phyloP scores from a whole-genome alignment of 2,113 vertebrate species.

The Thalassoma bifasciatum region DNA sequence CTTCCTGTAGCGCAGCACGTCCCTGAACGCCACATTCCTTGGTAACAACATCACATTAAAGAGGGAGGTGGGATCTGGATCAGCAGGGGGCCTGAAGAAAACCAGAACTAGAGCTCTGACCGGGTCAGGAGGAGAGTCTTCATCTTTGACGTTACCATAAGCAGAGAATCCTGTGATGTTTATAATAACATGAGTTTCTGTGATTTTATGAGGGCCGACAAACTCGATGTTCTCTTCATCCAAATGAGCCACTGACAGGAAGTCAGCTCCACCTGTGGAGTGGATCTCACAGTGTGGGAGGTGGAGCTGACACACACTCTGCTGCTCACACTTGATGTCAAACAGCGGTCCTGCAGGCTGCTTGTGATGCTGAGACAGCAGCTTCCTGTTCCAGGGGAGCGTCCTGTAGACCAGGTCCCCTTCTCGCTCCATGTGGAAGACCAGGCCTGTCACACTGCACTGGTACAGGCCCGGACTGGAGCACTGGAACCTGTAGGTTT shows the following conservation, averaged over 20 bases:
- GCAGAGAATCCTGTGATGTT: conserved; percentile 15
- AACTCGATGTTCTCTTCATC: conserved; percentile 14
- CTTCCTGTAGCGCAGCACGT: conserved; percentile 28
- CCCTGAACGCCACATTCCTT: not conserved
- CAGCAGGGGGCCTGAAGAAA: conserved; percentile 20
- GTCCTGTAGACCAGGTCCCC: conserved; percentile 32
- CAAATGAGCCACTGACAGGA: conserved; percentile 34
- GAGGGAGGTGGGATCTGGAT: not conserved
- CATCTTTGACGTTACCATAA: conserved; percentile 12
- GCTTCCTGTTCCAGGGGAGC: conserved; percentile 27
- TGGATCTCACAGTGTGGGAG: conserved; percentile 50
- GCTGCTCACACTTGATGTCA: conserved; percentile 35
- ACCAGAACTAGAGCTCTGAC: conserved; percentile 37
- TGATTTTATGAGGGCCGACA: not conserved
- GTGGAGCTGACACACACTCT: conserved; percentile 32
- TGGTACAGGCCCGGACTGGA: conserved; percentile 30
- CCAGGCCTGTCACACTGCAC: conserved; percentile 47
- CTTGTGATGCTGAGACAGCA: conserved; percentile 12
- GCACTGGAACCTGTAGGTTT: conserved; percentile 31
- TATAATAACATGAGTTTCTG: conserved; percentile 25
- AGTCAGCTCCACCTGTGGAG: conserved; percentile 4
- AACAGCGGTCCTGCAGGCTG: conserved; percentile 51
- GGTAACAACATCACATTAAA: conserved; percentile 45
- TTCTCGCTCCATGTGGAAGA: conserved; percentile 33
- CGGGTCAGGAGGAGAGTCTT: not conserved